phyloP scores from a whole-genome alignment of 2,113 vertebrate genomes.

The Periophthalmodon schlosseri region DNA sequence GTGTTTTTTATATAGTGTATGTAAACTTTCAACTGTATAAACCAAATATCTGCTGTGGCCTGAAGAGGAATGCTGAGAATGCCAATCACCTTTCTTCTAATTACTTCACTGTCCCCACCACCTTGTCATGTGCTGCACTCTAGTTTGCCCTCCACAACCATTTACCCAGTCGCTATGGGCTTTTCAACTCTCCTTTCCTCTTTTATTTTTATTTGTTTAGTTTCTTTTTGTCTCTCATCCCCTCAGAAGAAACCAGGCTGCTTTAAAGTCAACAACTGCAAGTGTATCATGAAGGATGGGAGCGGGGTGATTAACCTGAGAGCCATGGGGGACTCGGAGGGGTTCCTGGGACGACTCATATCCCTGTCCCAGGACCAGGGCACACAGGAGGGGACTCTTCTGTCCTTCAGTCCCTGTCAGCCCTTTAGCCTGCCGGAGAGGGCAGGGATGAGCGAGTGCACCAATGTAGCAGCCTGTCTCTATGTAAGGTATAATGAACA shows the following conservation, averaged over 20 bases:
- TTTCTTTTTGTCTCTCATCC: not conserved
- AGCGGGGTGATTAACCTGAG: conserved; percentile 74
- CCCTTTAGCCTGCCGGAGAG: conserved; percentile 70
- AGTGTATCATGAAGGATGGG: conserved; percentile 78
- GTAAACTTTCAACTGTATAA: not conserved
- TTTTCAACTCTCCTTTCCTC: not conserved
- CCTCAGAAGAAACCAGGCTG: conserved; percentile 52
- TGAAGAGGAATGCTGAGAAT: conserved; percentile 46
- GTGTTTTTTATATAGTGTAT: no score
- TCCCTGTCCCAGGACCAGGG: conserved; percentile 18
- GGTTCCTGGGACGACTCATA: conserved; percentile 60
- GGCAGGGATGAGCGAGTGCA: conserved; percentile 45
- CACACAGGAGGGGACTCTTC: conserved; percentile 28
- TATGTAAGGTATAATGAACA: conserved; percentile 58
- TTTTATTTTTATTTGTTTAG: not conserved
- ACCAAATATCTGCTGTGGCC: not conserved
- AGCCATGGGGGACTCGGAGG: conserved; percentile 57
- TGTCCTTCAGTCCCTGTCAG: conserved; percentile 76
- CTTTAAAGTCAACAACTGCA: conserved; percentile 75
- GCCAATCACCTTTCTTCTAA: conserved; percentile 54
- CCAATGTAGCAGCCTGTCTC: conserved; percentile 65
- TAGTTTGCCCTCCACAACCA: not conserved
- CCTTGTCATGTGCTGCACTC: conserved; percentile 27
- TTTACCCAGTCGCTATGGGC: conserved; percentile 34
- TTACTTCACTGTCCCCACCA: conserved; percentile 38